Percentiles rank a stretch among this genome's conserved stretches.
Evolutionary conservation across 2,113 vertebrate species (phyloP).

Genomic region (Saccopteryx leptura): DNA sequence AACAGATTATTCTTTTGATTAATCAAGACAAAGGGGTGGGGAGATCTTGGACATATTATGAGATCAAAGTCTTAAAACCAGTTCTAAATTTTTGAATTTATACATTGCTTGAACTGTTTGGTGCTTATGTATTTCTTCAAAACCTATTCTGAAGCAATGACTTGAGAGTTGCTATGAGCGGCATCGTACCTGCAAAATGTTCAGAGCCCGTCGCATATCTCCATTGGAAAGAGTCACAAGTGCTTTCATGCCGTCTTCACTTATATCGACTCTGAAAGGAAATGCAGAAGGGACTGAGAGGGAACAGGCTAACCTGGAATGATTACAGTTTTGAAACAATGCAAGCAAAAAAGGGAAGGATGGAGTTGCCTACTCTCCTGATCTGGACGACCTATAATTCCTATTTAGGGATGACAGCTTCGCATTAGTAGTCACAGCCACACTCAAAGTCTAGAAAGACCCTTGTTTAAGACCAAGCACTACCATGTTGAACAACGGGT

Average conservation of each 20-base stretch:
- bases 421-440: neutral
- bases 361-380: neutral
- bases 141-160: neutral
- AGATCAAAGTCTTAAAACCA: neutral
- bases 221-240: slow-evolving; percentile 95
- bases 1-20: neutral
- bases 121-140: neutral
- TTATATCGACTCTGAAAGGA: slow-evolving; percentile 93
- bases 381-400: neutral
- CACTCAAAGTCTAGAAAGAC: neutral
- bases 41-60: rapidly evolving
- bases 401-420: neutral
- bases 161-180: rapidly evolving
- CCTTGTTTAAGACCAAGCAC: neutral
- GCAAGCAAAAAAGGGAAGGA: neutral
- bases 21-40: neutral
- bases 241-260: slow-evolving; percentile 96
- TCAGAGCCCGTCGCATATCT: slow-evolving; percentile 97
- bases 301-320: neutral
- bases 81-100: neutral
- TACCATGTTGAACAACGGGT: neutral
- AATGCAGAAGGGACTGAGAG: neutral
- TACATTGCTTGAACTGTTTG: rapidly evolving
- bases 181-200: slow-evolving; percentile 94
- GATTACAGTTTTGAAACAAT: neutral